Percentiles rank a stretch among this genome's conserved stretches.
These are phyloP conservation scores for Cheilosia vernalis DNA, from an alignment of 2,888 invertebrate genomes.

Conservation along the genomic window DNA sequence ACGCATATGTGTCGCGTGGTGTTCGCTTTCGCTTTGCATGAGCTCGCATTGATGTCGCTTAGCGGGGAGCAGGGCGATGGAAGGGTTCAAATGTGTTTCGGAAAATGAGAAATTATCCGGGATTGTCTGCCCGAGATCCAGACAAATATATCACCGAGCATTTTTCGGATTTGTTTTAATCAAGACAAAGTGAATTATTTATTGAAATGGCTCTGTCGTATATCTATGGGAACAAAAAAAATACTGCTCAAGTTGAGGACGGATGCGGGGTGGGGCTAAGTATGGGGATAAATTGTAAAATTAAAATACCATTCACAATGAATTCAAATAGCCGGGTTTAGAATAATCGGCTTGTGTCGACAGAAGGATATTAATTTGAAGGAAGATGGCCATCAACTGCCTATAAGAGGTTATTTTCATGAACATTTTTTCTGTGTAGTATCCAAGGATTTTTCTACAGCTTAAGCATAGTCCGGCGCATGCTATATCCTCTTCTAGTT, in stretches of 20 bases:
- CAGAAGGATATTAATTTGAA: no score
- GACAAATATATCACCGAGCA: constrained; percentile 71
- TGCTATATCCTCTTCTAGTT: no score
- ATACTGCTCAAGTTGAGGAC: neutral
- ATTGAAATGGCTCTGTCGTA: constrained; percentile 43
- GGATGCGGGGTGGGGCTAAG: neutral
- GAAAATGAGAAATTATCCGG: constrained; percentile 70
- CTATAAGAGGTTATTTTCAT: no score
- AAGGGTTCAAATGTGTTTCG: constrained; percentile 49
- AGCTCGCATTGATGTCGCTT: constrained; percentile 40
- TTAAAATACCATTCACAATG: neutral
- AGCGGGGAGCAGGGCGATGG: constrained; percentile 13
- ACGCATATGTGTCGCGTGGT: constrained; percentile 62
- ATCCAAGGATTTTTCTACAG: no score
- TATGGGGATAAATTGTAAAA: neutral
- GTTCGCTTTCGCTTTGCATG: constrained; percentile 25
- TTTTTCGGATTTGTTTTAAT: constrained; percentile 71
- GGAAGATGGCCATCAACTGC: no score
- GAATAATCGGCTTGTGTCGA: no score
- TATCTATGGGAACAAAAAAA: constrained; percentile 13
- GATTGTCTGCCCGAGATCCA: constrained; percentile 72
- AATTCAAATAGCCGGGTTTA: no score
- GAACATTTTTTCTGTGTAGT: no score
- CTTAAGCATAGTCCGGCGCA: no score
- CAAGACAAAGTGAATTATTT: constrained; percentile 75